Evolutionary conservation across 2,888 invertebrate species (phyloP).

Genomic region (Athetis lepigone): DNA sequence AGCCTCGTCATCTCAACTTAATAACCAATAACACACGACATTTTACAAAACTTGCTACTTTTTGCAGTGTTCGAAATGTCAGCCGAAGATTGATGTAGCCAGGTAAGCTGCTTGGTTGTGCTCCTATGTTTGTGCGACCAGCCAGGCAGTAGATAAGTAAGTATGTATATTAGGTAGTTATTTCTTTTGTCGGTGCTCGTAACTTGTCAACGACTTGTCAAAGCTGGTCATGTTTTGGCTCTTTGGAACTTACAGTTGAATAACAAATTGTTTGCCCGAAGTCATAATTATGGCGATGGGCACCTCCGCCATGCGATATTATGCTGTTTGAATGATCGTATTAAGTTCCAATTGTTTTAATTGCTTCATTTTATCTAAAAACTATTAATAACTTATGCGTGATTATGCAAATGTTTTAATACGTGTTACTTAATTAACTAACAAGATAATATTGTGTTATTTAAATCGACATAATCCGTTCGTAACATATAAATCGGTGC

Average conservation of each 20-base stretch:
- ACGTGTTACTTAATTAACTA: constrained; percentile 58
- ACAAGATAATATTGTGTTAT: constrained; percentile 59
- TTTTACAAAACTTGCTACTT: constrained; percentile 49
- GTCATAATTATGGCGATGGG: constrained; percentile 62
- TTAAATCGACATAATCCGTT: constrained; percentile 42
- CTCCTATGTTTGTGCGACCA: constrained; percentile 50
- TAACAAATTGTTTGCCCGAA: constrained; percentile 72
- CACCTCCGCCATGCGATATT: constrained; percentile 54
- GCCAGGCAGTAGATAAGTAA: constrained; percentile 37
- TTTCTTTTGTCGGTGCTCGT: constrained; percentile 66
- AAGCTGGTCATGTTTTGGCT: constrained; percentile 68
- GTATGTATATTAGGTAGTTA: constrained; percentile 54
- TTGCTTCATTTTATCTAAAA: constrained; percentile 51
- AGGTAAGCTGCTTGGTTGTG: constrained; percentile 34
- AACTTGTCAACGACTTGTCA: constrained; percentile 72
- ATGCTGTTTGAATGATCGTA: constrained; percentile 61
- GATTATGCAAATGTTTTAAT: constrained; percentile 61
- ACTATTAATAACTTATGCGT: constrained; percentile 55
- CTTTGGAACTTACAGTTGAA: constrained; percentile 70
- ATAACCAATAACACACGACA: constrained; percentile 50
- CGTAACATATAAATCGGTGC: constrained; percentile 25
- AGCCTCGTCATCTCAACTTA: constrained; percentile 54
- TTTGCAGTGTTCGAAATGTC: constrained; percentile 51
- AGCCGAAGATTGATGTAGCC: constrained; percentile 52
- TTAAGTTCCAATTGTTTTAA: constrained; percentile 65